Evolutionary conservation across 2,797 vertebrate species (phyloP).

Genomic region (Chlorospingus semifuscus): DNA sequence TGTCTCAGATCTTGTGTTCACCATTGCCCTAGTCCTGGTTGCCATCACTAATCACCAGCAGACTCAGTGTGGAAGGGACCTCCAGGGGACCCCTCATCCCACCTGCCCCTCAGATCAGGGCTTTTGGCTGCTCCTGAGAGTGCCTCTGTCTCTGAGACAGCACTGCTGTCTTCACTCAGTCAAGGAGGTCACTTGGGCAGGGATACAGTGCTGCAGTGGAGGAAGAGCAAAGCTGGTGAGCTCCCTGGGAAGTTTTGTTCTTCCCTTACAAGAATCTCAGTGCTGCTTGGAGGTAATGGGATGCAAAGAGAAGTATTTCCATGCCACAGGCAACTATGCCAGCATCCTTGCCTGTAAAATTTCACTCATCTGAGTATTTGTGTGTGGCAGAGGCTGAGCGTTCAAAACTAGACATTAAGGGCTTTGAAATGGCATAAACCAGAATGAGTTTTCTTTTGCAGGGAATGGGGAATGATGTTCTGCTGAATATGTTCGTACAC

Average conservation of each 20-base stretch:
- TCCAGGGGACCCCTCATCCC: background rate
- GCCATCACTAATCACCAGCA: background rate
- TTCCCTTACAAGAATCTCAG: background rate
- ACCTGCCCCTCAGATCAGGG: background rate
- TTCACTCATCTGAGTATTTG: background rate
- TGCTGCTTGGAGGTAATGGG: background rate
- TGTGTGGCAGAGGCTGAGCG: background rate
- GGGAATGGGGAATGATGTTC: background rate
- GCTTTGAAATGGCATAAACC: background rate
- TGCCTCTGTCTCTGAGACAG: background rate
- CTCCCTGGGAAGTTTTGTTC: background rate
- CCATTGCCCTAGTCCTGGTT: background rate
- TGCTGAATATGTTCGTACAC: background rate
- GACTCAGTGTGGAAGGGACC: background rate
- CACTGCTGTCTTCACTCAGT: rapidly evolving
- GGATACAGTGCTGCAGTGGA: background rate
- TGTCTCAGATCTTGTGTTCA: background rate
- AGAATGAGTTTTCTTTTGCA: background rate
- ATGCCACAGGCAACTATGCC: background rate
- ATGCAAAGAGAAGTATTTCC: background rate
- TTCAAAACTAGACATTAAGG: background rate
- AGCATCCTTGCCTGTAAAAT: background rate
- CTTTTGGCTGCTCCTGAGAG: background rate
- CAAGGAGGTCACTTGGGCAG: background rate
- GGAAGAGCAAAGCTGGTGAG: background rate